Evolutionary conservation across 1,140 invertebrate genomes (phyloP), one percentile per base, ranked within the genome.

Genomic region (Stenopsyche tienmushanensis): DNA sequence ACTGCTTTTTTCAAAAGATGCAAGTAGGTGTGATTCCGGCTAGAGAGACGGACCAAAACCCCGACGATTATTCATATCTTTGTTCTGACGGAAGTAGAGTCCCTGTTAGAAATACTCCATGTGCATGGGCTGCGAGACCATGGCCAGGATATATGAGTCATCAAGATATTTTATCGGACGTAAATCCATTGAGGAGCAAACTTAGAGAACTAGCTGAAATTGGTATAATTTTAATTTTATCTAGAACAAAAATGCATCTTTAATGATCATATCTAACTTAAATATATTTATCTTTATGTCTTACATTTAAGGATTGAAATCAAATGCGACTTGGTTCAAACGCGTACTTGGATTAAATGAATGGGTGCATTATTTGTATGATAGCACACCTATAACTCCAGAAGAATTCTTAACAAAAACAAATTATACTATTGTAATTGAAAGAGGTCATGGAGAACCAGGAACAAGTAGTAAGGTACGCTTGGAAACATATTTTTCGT

Each of bases 71-170:
- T 73, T 81, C 84, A 63, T 90, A 94, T 71, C 81, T 96, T 29
- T 96, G 93, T 74, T 88, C 87, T 23, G 91, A 95, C 75, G 93
- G 91, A 1, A 86, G 81, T 0, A 85, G 89, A 66, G 81, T 84
- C 1, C 83, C 88, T 0, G 76, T 91, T 1, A 83, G 82, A 0
- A 84, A 82, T 13, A 83, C 85, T n/a, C 84, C 88, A 3, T 92
- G 90, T 71, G 83, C 84, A 0, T 92, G 90, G 90, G 89, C 89
- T 0, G 87, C 89, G 0, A 80, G 88, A 55, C 90, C 90, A n/a
- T 92, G 90, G 90, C 88, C 86, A 71, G 89, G 88, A 1, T 85
- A 87, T 68, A 79, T 91, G 70, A 84, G 84, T 2, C 88, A 89
- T 66, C 81, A 82, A 9, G 82, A 84, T 25, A 77, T 85, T 1